Base-by-base conservation (phyloP, 2,888 invertebrate genomes). In the Digitonthophagus gazella region DNA sequence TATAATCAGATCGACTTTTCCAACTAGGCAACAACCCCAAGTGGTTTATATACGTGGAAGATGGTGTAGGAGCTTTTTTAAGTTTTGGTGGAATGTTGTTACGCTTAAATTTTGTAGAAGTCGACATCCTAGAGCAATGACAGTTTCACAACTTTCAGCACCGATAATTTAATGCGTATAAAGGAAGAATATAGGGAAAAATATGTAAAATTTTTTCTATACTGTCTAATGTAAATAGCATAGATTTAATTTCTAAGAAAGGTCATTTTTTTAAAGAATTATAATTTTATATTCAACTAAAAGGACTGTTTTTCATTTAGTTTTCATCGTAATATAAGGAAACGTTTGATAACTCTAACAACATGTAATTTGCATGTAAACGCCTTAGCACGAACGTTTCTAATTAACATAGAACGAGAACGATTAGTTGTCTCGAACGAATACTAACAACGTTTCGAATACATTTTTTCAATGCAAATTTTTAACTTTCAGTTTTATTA, bases 71-170 rank as follows among this genome's bases (percentile, higher is more conserved):
- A 65, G 63, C 0, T 69, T 69, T 22, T 69, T 61, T 14, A 18
- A 65, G 2, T 69, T 66, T 20, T 69, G 68, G 20, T 58, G 64
- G 58, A 58, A 70, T 58, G 58, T 72, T 15, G 67, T 71, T 68
- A 74, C 69, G 5, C 70, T 71, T 19, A 72, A 69, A 65, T 67
- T 64, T 67, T 72, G 73, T 65, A 72, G 66, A 65, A 14, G 65
- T 54, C 28, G 55, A 54, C 55, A 55, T 15, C 19, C 20, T 1
- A n/a, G n/a, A 3, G 19, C 6, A 61, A 16, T 19, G 18, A 61
- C 19, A 19, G 18, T n/a, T 8, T 19, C 61, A 1, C 28, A 11
- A 44, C 28, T 44, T 1, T 2, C 28, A 44, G 28, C 11, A 3
- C 15, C 54, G 28, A 18, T n/a, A n/a, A 18, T 15, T 19, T 61